Evolutionary conservation across 2,888 invertebrate species (phyloP).

Genomic region (Lamellibrachia satsuma): DNA sequence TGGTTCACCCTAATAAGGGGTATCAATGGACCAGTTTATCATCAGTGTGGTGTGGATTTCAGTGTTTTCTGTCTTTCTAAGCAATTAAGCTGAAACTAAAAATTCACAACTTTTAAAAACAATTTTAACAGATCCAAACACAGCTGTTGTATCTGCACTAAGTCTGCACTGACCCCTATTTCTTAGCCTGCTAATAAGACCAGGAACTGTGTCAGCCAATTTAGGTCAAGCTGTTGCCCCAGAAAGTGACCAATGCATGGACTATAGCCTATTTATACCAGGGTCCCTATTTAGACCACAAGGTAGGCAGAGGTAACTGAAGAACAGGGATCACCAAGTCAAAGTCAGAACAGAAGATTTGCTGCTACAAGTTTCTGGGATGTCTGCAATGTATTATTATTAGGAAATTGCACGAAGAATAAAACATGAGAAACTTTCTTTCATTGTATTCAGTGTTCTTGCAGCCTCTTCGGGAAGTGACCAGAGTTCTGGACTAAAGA

Average conservation of each 20-base stretch:
- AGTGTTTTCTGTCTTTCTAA: background rate
- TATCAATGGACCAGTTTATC: background rate
- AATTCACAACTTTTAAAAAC: background rate
- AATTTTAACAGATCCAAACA: background rate
- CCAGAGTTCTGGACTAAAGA: constrained; percentile 56
- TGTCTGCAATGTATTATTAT: background rate
- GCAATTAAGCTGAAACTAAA: background rate
- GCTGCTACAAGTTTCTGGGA: background rate
- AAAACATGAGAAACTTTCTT: no score
- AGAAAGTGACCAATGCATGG: background rate
- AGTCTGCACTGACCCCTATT: background rate
- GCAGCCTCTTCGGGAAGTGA: constrained; percentile 79
- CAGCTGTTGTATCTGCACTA: background rate
- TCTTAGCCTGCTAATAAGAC: background rate
- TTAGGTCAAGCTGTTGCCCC: background rate
- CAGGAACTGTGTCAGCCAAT: background rate
- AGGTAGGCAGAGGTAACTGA: background rate
- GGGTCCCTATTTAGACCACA: no score
- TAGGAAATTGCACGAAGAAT: background rate
- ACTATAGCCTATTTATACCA: background rate
- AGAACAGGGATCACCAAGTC: background rate
- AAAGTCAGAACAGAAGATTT: no score
- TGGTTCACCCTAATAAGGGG: background rate
- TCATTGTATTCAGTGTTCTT: constrained; percentile 30
- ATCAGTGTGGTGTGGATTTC: background rate